Conservation (phyloP, 2,797 vertebrate species). For the Microctenopoma lineatum region DNA sequence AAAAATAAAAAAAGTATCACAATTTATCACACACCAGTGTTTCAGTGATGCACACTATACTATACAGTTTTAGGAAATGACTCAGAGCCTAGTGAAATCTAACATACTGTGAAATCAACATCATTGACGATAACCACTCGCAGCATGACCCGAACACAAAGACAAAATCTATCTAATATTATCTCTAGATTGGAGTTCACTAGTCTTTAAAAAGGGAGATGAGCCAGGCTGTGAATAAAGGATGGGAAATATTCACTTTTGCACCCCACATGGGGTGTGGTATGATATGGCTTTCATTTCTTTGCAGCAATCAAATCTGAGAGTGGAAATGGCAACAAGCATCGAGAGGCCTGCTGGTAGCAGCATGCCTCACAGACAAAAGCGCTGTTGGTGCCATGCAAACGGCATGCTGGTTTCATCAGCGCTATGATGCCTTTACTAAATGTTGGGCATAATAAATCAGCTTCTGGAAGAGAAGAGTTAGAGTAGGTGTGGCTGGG, state of each 20-base stretch:
- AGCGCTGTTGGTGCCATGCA: slow-evolving; percentile 58
- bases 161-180: slow-evolving; percentile 45
- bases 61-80: slow-evolving; percentile 36
- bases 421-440: slow-evolving; percentile 44
- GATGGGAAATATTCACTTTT: slow-evolving; percentile 59
- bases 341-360: slow-evolving; percentile 73
- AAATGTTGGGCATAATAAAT: slow-evolving; percentile 68
- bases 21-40: slow-evolving; percentile 12
- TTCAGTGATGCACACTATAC: slow-evolving; percentile 5
- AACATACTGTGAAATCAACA: slow-evolving; percentile 50
- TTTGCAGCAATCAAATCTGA: slow-evolving; percentile 76
- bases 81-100: slow-evolving; percentile 24
- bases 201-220: slow-evolving; percentile 41
- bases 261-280: slow-evolving; percentile 67
- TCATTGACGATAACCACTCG: slow-evolving; percentile 37
- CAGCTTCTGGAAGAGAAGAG: slow-evolving; percentile 43
- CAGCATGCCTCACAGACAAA: slow-evolving; percentile 64
- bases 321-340: slow-evolving; percentile 64
- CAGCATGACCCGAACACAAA: slow-evolving; percentile 42
- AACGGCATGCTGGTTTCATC: slow-evolving; percentile 48
- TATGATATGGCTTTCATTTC: slow-evolving; percentile 71
- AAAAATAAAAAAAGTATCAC: neutral
- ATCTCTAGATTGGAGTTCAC: slow-evolving; percentile 36
- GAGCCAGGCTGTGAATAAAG: slow-evolving; percentile 47
- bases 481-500: neutral